Conservation (phyloP, 2,797 vertebrate species). For the Podargus strigoides region DNA sequence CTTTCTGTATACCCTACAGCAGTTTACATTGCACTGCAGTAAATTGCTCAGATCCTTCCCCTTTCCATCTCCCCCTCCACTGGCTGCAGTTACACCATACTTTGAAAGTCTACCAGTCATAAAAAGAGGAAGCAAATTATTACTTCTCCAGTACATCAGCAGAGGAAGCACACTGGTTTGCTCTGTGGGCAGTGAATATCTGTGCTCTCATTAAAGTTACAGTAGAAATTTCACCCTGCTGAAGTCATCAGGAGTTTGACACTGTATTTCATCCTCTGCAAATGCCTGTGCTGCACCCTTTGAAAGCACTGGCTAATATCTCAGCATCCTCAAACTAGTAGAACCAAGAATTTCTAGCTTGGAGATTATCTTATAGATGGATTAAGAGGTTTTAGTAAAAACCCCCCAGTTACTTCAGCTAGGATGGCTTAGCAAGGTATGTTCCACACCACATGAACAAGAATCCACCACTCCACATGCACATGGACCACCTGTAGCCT, state of each 20-base stretch:
- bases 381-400: background rate
- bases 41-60: background rate
- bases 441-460: background rate
- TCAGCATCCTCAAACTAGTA: background rate
- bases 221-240: background rate
- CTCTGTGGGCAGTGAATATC: background rate
- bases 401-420: background rate
- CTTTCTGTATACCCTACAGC: background rate
- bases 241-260: background rate
- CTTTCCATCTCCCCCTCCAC: background rate
- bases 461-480: background rate
- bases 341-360: background rate
- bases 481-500: fast-evolving
- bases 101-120: background rate
- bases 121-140: background rate
- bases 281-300: background rate
- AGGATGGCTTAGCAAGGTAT: background rate
- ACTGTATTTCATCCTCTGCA: background rate
- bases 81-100: background rate
- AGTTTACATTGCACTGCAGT: background rate
- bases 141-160: background rate
- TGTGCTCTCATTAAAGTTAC: background rate
- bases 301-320: background rate
- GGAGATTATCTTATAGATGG: background rate
- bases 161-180: background rate